Base-by-base conservation (phyloP, 2,113 vertebrate genomes). In the Alouatta palliata region DNA sequence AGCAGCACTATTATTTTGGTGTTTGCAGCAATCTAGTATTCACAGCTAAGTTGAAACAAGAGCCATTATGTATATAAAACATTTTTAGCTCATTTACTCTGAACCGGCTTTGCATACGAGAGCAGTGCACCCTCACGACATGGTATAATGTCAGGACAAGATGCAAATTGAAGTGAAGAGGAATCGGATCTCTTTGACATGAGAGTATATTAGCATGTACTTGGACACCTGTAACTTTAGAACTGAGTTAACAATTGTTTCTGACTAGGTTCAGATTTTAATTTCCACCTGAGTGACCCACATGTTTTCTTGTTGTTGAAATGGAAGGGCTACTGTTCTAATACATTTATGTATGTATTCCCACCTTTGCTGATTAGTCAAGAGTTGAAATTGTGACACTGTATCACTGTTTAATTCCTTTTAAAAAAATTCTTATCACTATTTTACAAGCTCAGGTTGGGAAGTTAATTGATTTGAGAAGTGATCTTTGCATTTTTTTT, bases 21-120 rank as follows among this genome's bases (percentile, higher is more conserved):
- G 92, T 95, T 95, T 97, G 90, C 45, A 96, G 87, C 83, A 85
- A 94, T 92, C 84, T 85, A 79, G 76, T 85, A 61, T 84, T 96
- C 86, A 96, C 87, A 96, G 91, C 90, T 93, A 97, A 95, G 90
- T 90, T 95, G 90, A 90, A 97, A 96, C 76, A 90, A 94, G 93
- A 96, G 87, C 90, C 92, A 95, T 96, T 98, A 93, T 90, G 66
- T 88, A 76, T 96, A 45, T 81, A 93, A 97, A 87, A 86, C 87
- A 97, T 89, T 97, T 97, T 97, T 97, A 97, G 92, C 94, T 98
- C 95, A 94, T 97, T 97, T 97, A 85, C 96, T 96, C 58, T 45
- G 84, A 96, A 82, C 71, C 17, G 77, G 68, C 86, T 96, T 95
- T 95, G 92, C 84, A 97, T 86, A 97, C 47, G 92, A 90, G 93